Base-by-base conservation (phyloP, 2,797 vertebrate species). In the Mionectes olivaceus region DNA sequence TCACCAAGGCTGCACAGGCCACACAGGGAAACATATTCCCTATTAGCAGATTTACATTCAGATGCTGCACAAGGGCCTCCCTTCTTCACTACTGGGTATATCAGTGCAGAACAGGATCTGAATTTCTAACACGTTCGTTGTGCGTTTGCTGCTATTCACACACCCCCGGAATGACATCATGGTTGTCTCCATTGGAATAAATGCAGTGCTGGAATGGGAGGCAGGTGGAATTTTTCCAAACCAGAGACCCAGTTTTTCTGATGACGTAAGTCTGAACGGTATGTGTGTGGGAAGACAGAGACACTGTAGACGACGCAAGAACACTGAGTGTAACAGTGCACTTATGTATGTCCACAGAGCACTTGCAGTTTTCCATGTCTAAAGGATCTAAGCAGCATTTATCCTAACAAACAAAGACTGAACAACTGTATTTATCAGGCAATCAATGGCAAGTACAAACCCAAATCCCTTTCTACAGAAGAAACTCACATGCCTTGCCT, bases 201-300 rank as follows among this genome's bases (percentile, higher is more conserved):
- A 82, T 1, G 33, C 67, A 50, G 52, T 4, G 55, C 19, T 76
- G 69, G 91, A 76, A 86, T 14, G 67, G 75, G 79, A 92, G 70
- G 94, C 86, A 92, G 87, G 94, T 80, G 78, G 91, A 80, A 90
- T 87, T 95, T 95, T 83, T 96, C 95, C 83, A 73, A 91, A 93
- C 68, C 89, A 37, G 76, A 96, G 84, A 81, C 90, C 61, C 70
- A 44, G 0, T 88, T 96, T 87, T 70, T 14, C 41, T 8, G 64
- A 71, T 75, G 78, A 93, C 1, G 3, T 46, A 41, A 76, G 79
- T 67, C 71, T 78, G 74, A 84, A 44, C 59, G 83, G 71, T 47
- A 88, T 67, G 70, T 28, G 89, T 53, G 90, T 4, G 76, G 92
- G 89, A 94, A 90, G 73, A 80, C 65, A 89, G 82, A 90, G 87